Percentiles rank a stretch among this genome's conserved stretches.
These are phyloP conservation scores for Chrysodeixis includens DNA, from an alignment of 2,888 invertebrate species.

Conservation along the genomic window DNA sequence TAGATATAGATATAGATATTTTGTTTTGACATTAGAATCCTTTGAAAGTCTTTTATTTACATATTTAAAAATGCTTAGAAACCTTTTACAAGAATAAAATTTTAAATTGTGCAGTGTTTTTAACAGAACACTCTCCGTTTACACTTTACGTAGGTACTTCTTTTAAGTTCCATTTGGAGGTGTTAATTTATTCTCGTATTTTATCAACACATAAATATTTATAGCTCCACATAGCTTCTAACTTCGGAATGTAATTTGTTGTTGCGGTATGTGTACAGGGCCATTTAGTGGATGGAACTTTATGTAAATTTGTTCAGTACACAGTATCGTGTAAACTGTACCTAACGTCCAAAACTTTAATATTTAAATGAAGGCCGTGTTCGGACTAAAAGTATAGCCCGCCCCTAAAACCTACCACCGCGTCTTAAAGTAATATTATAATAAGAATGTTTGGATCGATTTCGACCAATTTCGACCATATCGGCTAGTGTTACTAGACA, in stretches of 20 bases:
- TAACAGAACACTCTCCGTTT: neutral
- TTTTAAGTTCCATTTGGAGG: neutral
- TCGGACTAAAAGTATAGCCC: too few relatives aligned
- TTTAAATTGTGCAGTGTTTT: too few relatives aligned
- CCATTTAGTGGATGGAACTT: slow-evolving; percentile 33
- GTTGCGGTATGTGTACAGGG: slow-evolving; percentile 19
- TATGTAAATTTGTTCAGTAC: slow-evolving; percentile 43
- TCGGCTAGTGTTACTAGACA: too few relatives aligned
- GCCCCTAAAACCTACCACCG: too few relatives aligned
- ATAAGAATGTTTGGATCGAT: too few relatives aligned
- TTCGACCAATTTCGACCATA: too few relatives aligned
- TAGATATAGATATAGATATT: too few relatives aligned
- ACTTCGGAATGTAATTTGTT: slow-evolving; percentile 30
- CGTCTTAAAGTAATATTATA: too few relatives aligned
- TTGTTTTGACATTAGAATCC: too few relatives aligned
- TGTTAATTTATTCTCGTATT: slow-evolving; percentile 1
- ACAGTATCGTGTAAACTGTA: slow-evolving; percentile 7
- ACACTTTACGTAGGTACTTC: too few relatives aligned
- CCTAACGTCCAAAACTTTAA: slow-evolving; percentile 31
- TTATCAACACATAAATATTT: slow-evolving; percentile 22
- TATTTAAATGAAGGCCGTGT: slow-evolving; percentile 31
- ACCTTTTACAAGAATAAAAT: neutral
- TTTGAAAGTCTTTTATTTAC: too few relatives aligned
- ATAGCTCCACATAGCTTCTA: slow-evolving; percentile 19
- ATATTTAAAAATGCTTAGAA: too few relatives aligned